These are phyloP conservation scores for Proteles cristata DNA, from an alignment of 2,113 vertebrate species.

Conservation along the genomic window DNA sequence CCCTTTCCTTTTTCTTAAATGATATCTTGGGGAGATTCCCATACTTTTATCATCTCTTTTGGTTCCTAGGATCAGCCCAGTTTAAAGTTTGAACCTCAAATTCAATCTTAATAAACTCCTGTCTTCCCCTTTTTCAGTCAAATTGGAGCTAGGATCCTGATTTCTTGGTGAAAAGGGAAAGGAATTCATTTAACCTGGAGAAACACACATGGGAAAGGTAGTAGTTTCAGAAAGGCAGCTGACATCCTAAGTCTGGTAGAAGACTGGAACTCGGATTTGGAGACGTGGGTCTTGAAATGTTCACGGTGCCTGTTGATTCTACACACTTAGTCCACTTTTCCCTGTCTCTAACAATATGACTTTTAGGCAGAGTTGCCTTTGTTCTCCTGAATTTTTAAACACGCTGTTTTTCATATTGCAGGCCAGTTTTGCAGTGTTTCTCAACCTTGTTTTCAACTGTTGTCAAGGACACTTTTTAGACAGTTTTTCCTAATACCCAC, in stretches of 20 bases:
- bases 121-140: neutral
- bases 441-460: neutral
- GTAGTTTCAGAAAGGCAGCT: neutral
- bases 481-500: neutral
- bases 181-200: neutral
- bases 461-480: neutral
- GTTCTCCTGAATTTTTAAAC: neutral
- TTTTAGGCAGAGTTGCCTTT: neutral
- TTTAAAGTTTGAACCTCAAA: neutral
- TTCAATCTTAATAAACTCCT: neutral
- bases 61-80: neutral
- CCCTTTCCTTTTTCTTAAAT: neutral
- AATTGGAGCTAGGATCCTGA: neutral
- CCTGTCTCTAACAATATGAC: neutral
- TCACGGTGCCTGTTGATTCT: neutral
- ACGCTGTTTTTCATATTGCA: neutral
- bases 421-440: neutral
- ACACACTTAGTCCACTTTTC: neutral
- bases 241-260: neutral
- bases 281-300: neutral
- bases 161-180: neutral
- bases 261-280: neutral
- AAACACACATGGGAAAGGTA: accelerated
- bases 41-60: neutral
- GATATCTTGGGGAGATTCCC: neutral